Evolutionary conservation across 2,113 vertebrate species (phyloP), one percentile per base, ranked within the genome.

Genomic region (Channa maculata): DNA sequence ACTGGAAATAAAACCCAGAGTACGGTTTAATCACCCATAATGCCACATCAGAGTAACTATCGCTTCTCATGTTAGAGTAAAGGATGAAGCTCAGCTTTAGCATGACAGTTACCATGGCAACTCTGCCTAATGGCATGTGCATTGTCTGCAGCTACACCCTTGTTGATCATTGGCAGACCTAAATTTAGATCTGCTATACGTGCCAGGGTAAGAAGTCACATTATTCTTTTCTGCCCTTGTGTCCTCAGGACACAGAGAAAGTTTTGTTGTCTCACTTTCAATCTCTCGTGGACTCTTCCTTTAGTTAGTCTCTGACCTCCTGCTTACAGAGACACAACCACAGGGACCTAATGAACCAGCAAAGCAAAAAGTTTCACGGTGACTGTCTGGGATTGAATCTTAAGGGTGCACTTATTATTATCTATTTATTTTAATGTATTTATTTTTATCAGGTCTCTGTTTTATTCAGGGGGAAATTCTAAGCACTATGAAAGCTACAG

Each of bases 41-140:
- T 77, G 67, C 70, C 62, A 77, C 78, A 88, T 87, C 39, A 67
- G 77, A 86, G 24, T 50, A 76, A 76, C 77, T 33, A 80, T 77
- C 37, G 46, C 44, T 84, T 57, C 34, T 69, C 48, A 64, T 64
- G 71, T 88, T 54, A 66, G 34, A 69, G 80, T 67, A 51, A 87
- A 79, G 61, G 77, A 83, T 77, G 59, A 76, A 73, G 71, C 70
- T 62, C 48, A 52, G 82, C 61, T 78, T 88, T 85, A 70, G 81
- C 74, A 87, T 90, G 90, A 87, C 89, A 85, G 93, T 94, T 94
- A 87, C 92, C 88, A 93, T 93, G 87, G 91, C 3, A 71, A 94
- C 80, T 76, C 72, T 87, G 83, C 80, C 71, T 71, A 83, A 89
- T 86, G 89, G 82, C 77, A 91, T 86, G 83, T 68, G 59, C 41